These are phyloP conservation scores for Chymomyza caudatula DNA, from an alignment of 2,888 invertebrate species.

Conservation along the genomic window DNA sequence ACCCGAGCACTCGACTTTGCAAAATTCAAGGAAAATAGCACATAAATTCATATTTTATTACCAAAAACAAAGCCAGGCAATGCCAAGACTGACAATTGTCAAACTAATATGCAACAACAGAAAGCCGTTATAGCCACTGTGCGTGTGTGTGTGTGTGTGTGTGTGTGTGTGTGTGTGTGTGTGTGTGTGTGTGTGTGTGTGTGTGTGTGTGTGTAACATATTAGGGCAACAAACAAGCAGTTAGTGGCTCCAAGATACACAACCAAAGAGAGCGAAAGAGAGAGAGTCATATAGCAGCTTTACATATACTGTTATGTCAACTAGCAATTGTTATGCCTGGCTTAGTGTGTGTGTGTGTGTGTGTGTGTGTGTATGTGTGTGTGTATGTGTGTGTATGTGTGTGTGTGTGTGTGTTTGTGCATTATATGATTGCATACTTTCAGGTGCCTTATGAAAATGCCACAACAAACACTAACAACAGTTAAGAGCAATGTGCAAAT, in stretches of 20 bases:
- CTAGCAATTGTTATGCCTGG: conserved; percentile 22
- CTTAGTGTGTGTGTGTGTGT: conserved; percentile 3
- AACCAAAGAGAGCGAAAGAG: neutral
- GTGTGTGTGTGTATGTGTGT: conserved; percentile 2
- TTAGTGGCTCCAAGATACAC: too few species aligned
- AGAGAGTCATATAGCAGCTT: neutral
- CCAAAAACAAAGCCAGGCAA: conserved; percentile 9
- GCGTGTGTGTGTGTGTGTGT: too few species aligned
- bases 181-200: neutral
- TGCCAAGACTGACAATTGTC: conserved; percentile 29
- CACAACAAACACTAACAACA: conserved; percentile 9
- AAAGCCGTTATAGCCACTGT: neutral
- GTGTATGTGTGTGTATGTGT: neutral
- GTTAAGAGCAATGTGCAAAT: neutral
- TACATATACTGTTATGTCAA: conserved; percentile 44
- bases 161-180: neutral
- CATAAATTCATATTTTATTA: conserved; percentile 69
- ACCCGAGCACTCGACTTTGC: conserved; percentile 26
- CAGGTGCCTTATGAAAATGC: conserved; percentile 34
- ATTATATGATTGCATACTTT: conserved; percentile 45
- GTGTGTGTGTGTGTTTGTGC: conserved; percentile 44
- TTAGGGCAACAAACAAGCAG: conserved; percentile 32
- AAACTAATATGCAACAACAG: neutral
- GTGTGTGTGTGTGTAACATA: conserved; percentile 20
- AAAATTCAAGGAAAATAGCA: conserved; percentile 65